Evolutionary conservation across 37 sponge, comb jelly and placozoan species (phyloP), one percentile per base, ranked within the genome.

Genomic region (Halichondria panicea): DNA sequence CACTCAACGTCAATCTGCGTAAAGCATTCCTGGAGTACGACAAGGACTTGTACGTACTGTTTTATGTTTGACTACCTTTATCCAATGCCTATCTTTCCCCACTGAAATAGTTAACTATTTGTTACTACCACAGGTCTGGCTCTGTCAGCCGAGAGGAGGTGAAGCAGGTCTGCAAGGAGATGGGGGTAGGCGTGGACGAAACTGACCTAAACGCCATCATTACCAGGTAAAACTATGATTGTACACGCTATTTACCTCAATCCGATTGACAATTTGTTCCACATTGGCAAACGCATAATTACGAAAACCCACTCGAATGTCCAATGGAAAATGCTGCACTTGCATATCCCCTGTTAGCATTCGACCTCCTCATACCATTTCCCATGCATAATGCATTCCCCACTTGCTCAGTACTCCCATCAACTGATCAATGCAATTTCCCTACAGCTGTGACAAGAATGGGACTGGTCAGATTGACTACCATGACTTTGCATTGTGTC

Each of bases 11-110:
- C 55, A 91, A 88, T 55, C 57, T 94, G 32, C 74, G 89, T 62
- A 91, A 78, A 37, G 85, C 89, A 41, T 94, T 94, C 60, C 82
- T 94, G 55, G 89, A 91, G 40, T 83, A 75, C 58, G 92, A 94
- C 80, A 81, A 75, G n/a, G 76, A 83, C 46, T 57, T 90, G 92
- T 94, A 44, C 50, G 89, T 37, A 7, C 15, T 24, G 22, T 59
- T 59, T 12, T 48, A 48, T 48, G 52, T 48, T 48, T 15, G 15
- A 48, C 52, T 18, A 48, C 52, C 52, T 48, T 18, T 18, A 48
- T 18, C 11, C 15, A 48, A 18, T n/a, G 7, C n/a, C 21, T 25
- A 27, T 24, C 60, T 81, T 34, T 36, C 19, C 19, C 9, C 12
- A 22, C n/a, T 1, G 6, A 3, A 21, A 55, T 41, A 18, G 19